Evolutionary conservation across 1,140 invertebrate species (phyloP), one percentile per base, ranked within the genome.

Genomic region (Octopus bimaculoides): DNA sequence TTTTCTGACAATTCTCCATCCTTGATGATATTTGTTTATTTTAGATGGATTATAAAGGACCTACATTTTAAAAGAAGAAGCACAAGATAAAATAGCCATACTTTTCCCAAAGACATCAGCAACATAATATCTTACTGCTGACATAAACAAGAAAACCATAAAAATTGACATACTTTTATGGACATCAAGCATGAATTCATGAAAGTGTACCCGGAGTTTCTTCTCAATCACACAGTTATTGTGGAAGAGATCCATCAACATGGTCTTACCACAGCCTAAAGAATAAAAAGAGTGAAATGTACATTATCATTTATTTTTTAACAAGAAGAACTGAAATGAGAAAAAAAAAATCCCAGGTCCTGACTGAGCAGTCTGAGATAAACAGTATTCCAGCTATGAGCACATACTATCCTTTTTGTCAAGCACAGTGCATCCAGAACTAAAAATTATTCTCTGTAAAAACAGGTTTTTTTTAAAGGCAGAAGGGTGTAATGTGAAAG

Each of bases 171-270:
- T 85, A 90, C 89, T 83, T 84, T 93, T 92, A 90, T 99, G 98
- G 26, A 99, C 96, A 89, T 97, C 95, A 66, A 97, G 92, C 98
- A 99, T 99, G 87, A 99, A 99, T 75, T 95, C 94, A 90, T 99
- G 95, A 89, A 99, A 99, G 91, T 99, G 98, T 9, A 98, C 95
- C 81, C 97, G 91, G 83, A 93, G 91, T 88, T 98, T 98, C 75
- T 87, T 88, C 66, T 87, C 83, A 91, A 91, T 83, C 92, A 86
- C 88, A 88, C 93, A 94, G 84, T 93, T 93, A 86, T 96, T 92
- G 92, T 95, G 97, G 91, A 99, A 99, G 83, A 99, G 89, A 91
- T 99, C 98, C 98, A 99, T 99, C 52, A 99, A 91, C 94, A 99
- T 99, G 12, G 98, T 99, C 92, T 99, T 91, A 9, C 90, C 90